These are phyloP conservation scores for Leucophenga montana DNA, from an alignment of 2,888 invertebrate genomes.

Conservation along the genomic window DNA sequence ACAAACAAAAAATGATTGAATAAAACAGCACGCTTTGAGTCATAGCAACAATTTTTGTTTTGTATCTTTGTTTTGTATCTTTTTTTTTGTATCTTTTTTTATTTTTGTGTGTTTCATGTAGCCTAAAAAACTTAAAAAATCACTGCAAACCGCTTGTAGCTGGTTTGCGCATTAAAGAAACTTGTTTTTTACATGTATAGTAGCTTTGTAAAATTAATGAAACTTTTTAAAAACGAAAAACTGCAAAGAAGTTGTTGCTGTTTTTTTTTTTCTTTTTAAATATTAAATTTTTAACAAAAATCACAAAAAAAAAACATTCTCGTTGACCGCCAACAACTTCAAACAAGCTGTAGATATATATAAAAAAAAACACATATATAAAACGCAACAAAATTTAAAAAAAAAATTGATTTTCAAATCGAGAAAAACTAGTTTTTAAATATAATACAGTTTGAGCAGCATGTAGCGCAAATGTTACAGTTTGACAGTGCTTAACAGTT, in stretches of 20 bases:
- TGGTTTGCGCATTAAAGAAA: not conserved
- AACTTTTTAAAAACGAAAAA: not conserved
- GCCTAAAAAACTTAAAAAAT: not conserved
- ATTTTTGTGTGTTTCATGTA: not conserved
- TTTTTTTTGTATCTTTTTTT: constrained; percentile 2
- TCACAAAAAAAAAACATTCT: constrained; percentile 10
- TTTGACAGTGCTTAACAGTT: not conserved
- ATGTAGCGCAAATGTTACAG: too few relatives aligned
- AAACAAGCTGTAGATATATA: too few relatives aligned
- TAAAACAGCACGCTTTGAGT: not conserved
- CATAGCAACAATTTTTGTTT: not conserved
- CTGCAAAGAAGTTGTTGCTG: not conserved
- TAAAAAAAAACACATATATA: not conserved
- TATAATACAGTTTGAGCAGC: not conserved
- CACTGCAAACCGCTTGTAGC: constrained; percentile 15
- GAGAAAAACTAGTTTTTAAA: constrained; percentile 12
- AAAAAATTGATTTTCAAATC: not conserved
- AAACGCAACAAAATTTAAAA: too few relatives aligned
- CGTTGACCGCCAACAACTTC: constrained; percentile 20
- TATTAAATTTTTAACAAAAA: not conserved
- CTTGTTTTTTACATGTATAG: not conserved
- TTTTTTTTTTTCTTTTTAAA: too few relatives aligned
- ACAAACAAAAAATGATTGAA: too few relatives aligned
- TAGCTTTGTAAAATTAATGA: constrained; percentile 6
- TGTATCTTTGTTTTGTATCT: not conserved